These are phyloP conservation scores for Myotis daubentonii DNA, from an alignment of 2,797 vertebrate species.

Conservation along the genomic window DNA sequence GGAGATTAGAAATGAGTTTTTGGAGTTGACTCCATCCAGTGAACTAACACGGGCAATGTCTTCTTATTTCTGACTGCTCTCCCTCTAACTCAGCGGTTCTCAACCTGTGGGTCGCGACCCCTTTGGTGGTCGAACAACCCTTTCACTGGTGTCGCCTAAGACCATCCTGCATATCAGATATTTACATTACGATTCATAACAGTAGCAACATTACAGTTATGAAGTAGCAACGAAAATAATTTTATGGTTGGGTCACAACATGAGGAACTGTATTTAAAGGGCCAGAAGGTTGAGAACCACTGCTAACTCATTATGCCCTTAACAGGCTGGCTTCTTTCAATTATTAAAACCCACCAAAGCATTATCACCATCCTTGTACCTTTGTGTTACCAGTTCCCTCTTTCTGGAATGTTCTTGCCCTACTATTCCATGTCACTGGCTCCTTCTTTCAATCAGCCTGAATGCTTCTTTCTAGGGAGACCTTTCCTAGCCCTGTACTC, in stretches of 20 bases:
- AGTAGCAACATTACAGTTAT: no score
- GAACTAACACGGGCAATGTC: neutral
- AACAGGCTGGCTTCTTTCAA: neutral
- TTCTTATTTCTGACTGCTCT: neutral
- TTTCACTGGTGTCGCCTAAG: no score
- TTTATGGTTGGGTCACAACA: no score
- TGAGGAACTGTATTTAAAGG: no score
- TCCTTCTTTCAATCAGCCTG: neutral
- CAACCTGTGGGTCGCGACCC: no score
- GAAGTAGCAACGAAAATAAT: no score
- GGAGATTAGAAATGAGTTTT: constrained; percentile 27
- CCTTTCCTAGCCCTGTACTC: neutral
- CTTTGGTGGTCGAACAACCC: no score
- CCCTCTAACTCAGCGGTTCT: no score
- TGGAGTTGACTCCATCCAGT: neutral
- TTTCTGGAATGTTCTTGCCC: neutral
- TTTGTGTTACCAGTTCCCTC: neutral
- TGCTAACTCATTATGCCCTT: neutral
- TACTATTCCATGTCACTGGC: neutral
- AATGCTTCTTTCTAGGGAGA: neutral
- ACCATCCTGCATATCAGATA: no score
- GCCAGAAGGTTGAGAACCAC: no score
- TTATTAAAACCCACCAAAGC: neutral
- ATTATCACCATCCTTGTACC: neutral
- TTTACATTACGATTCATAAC: no score